Percentiles rank a stretch among this genome's conserved stretches.
Conservation (phyloP, 2,113 vertebrate genomes). For the Indicator maculatus region DNA sequence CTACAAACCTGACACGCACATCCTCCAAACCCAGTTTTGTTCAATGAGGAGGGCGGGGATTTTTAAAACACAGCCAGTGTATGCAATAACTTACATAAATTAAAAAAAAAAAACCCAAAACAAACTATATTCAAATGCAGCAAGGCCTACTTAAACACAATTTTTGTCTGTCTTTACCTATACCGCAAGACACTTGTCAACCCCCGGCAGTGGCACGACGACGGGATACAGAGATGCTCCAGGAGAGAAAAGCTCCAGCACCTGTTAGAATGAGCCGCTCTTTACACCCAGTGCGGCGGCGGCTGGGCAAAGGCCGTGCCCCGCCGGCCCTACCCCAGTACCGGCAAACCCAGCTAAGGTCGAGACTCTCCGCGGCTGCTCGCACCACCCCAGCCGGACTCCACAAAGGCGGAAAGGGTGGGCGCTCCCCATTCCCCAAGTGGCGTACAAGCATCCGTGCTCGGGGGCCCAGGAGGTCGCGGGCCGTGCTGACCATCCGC, state of each 20-base stretch:
- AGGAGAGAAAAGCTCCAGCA: not conserved
- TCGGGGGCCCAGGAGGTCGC: not conserved
- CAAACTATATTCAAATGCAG: fast-evolving
- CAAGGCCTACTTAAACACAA: not conserved
- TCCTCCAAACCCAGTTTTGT: not conserved
- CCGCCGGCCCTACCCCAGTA: not conserved
- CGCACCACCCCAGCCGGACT: not conserved
- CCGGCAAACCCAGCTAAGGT: not conserved
- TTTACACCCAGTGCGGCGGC: not conserved
- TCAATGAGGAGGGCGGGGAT: not conserved
- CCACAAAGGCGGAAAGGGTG: not conserved
- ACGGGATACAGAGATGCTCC: not conserved
- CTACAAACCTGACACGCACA: not conserved
- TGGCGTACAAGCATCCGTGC: not conserved
- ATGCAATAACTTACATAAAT: not conserved
- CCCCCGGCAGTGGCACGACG: fast-evolving
- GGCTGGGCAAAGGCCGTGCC: not conserved
- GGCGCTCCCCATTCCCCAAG: not conserved
- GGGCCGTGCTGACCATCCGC: not conserved
- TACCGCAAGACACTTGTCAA: fast-evolving
- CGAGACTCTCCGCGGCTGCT: not conserved
- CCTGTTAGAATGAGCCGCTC: not conserved
- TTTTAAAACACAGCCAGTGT: not conserved
- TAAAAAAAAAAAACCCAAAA: not conserved
- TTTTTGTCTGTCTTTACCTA: fast-evolving